phyloP scores from a whole-genome alignment of 1,140 invertebrate genomes.

The Propsilocerus akamusi region DNA sequence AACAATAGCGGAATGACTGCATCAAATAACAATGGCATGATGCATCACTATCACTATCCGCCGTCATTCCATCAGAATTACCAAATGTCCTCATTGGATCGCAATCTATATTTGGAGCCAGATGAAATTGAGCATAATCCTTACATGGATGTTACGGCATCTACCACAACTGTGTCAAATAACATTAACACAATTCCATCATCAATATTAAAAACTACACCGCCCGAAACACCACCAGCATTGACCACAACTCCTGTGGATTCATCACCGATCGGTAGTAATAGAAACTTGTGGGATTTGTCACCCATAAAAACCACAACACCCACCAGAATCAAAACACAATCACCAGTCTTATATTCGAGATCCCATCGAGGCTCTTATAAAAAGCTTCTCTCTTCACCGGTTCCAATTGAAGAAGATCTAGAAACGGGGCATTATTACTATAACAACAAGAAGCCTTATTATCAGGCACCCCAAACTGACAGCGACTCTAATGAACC shows the following conservation, averaged over 20 bases:
- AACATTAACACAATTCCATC: background rate
- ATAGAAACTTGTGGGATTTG: background rate
- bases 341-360: background rate
- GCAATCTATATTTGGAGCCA: background rate
- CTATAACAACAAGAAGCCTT: background rate
- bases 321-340: background rate
- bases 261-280: background rate
- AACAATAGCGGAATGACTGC: background rate
- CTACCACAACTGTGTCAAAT: background rate
- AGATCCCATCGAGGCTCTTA: background rate
- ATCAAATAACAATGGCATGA: too few relatives aligned
- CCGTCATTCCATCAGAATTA: too few relatives aligned
- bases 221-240: background rate
- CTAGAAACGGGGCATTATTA: constrained; percentile 1
- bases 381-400: background rate
- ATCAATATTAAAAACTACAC: background rate
- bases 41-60: background rate
- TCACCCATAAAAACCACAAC: background rate
- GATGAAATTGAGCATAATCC: constrained; percentile 1
- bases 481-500: background rate
- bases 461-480: background rate
- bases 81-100: background rate
- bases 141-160: background rate
- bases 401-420: background rate
- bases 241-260: background rate